phyloP scores from a whole-genome alignment of 2,888 invertebrate species.

The Idaea aversata region DNA sequence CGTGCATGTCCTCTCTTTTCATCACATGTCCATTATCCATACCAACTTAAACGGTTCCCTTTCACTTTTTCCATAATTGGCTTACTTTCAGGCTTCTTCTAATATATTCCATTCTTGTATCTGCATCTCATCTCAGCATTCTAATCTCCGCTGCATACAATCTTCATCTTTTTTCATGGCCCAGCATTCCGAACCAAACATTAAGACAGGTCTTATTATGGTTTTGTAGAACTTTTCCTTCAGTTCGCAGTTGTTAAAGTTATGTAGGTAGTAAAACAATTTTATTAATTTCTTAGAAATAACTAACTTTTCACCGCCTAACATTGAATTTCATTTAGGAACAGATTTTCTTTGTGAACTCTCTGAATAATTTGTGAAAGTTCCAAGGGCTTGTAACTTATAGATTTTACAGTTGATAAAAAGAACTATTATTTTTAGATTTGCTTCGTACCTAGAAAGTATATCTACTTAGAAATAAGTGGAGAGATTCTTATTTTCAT shows the following conservation, averaged over 20 bases:
- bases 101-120: too few species aligned
- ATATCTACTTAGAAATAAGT: not conserved
- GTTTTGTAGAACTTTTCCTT: too few species aligned
- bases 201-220: too few species aligned
- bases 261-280: not conserved
- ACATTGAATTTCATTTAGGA: conserved; percentile 15
- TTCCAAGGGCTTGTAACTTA: conserved; percentile 10
- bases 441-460: conserved; percentile 1
- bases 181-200: too few species aligned
- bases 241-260: not conserved
- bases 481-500: not conserved
- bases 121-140: too few species aligned
- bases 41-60: too few species aligned
- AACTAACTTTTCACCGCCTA: conserved; percentile 6
- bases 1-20: too few species aligned
- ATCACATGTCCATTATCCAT: too few species aligned
- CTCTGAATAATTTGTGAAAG: conserved; percentile 14
- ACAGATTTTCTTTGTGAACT: conserved; percentile 10
- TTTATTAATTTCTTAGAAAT: conserved; percentile 2
- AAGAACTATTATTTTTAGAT: conserved; percentile 12
- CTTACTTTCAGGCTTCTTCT: too few species aligned
- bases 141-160: too few species aligned
- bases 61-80: too few species aligned
- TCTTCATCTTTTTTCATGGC: too few species aligned
- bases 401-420: conserved; percentile 7